phyloP scores from a whole-genome alignment of 2,113 vertebrate species.

The Hemiscyllium ocellatum region DNA sequence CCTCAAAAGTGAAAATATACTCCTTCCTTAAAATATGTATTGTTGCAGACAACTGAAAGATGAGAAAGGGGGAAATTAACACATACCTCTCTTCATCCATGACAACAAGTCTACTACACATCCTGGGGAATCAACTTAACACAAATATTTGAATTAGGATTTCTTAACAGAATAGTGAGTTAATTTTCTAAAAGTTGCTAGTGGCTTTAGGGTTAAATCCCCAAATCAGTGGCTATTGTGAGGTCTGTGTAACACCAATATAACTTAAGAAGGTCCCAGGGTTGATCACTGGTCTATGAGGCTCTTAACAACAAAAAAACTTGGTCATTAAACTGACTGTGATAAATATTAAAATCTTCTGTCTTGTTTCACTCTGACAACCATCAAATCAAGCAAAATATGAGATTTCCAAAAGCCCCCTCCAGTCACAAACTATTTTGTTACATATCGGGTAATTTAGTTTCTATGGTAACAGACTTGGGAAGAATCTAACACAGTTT shows the following conservation, averaged over 20 bases:
- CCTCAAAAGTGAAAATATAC: too few relatives aligned
- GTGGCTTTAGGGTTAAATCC: not conserved
- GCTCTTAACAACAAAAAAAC: not conserved
- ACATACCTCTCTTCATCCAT: too few relatives aligned
- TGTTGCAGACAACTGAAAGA: too few relatives aligned
- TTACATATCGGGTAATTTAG: constrained; percentile 7
- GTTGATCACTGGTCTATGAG: not conserved
- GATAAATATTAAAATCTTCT: not conserved
- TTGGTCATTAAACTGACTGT: not conserved
- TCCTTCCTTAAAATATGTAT: too few relatives aligned
- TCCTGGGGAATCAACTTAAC: not conserved
- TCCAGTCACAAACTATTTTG: not conserved
- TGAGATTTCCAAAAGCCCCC: not conserved
- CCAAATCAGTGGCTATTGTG: not conserved
- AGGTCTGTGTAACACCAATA: not conserved
- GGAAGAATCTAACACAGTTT: not conserved
- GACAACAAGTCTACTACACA: not conserved
- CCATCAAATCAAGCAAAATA: not conserved
- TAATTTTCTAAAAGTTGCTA: not conserved
- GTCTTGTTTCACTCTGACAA: not conserved
- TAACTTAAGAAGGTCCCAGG: not conserved
- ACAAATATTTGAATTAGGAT: not conserved
- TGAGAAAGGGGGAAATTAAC: too few relatives aligned
- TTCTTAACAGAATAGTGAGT: not conserved
- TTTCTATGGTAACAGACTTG: constrained; percentile 21